Percentiles rank a stretch among this genome's conserved stretches.
Conservation (phyloP, 2,888 invertebrate genomes). For the Zaprionus lineosus region DNA sequence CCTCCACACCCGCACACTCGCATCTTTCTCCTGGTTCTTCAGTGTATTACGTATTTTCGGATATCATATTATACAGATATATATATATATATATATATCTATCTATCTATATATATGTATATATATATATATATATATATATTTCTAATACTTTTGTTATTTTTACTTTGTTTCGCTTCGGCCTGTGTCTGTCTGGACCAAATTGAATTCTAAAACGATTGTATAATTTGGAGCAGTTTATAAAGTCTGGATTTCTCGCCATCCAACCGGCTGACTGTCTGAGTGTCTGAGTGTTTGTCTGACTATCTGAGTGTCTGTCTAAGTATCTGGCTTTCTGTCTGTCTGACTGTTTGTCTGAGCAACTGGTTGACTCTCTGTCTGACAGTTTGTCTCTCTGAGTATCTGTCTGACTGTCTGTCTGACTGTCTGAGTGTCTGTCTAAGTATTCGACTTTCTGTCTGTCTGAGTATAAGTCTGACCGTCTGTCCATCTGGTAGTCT, state of each 20-base stretch:
- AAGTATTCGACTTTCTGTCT: no score
- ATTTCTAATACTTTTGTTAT: slow-evolving; percentile 7
- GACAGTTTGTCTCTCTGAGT: no score
- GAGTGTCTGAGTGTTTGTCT: slow-evolving; percentile 9
- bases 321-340: no score
- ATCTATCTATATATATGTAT: not conserved
- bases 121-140: not conserved
- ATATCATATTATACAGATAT: no score
- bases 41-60: slow-evolving; percentile 20
- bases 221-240: slow-evolving; percentile 77
- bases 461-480: no score
- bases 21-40: slow-evolving; percentile 34
- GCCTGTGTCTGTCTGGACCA: slow-evolving; percentile 65
- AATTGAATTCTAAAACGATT: slow-evolving; percentile 79
- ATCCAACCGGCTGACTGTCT: slow-evolving; percentile 26
- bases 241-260: slow-evolving; percentile 64
- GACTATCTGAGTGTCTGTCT: slow-evolving; percentile 27
- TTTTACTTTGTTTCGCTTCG: slow-evolving; percentile 21
- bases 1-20: no score
- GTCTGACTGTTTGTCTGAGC: no score
- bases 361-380: no score
- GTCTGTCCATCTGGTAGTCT: no score
- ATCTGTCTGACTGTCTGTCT: slow-evolving; percentile 25
- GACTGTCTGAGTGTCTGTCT: no score
- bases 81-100: not conserved